Evolutionary conservation across 2,888 invertebrate species (phyloP).

Genomic region (Hirtodrosophila confusa): DNA sequence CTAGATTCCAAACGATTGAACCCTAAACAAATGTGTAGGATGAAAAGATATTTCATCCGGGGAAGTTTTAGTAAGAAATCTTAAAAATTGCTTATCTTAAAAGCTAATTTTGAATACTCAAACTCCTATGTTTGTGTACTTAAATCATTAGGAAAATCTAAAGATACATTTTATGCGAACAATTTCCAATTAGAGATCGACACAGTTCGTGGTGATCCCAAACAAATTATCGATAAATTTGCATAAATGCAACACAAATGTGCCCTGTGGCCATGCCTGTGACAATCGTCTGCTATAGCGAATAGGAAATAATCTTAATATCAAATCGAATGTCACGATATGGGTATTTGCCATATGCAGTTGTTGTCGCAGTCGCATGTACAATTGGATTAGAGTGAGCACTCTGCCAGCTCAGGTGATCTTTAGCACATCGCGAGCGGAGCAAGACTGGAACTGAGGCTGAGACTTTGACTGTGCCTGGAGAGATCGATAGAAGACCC

Average conservation of each 20-base stretch:
- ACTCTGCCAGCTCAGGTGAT: slow-evolving; percentile 55
- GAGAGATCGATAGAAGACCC: slow-evolving; percentile 40
- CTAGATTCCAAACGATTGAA: too few species aligned
- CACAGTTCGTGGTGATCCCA: slow-evolving; percentile 20
- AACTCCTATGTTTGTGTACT: too few species aligned
- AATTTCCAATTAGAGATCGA: slow-evolving; percentile 1
- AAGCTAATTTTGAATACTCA: too few species aligned
- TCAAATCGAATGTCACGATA: slow-evolving; percentile 79
- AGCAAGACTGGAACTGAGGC: slow-evolving; percentile 4
- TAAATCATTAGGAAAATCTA: too few species aligned
- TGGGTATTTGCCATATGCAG: slow-evolving; percentile 60
- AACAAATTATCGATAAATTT: slow-evolving; percentile 59
- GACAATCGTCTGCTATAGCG: slow-evolving; percentile 1
- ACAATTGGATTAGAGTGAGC: slow-evolving; percentile 66
- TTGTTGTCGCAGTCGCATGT: slow-evolving; percentile 34
- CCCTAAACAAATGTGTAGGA: too few species aligned
- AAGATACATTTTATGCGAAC: too few species aligned
- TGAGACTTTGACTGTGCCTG: slow-evolving; percentile 7
- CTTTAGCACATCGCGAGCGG: slow-evolving; percentile 34
- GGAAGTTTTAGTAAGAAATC: too few species aligned
- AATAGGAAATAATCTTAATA: slow-evolving; percentile 60
- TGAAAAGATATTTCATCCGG: too few species aligned
- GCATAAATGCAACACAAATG: slow-evolving; percentile 29
- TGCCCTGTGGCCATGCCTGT: slow-evolving; percentile 6
- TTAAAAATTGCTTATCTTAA: too few species aligned